Conservation (phyloP, 1,140 invertebrate species). For the Drosophila nasuta region DNA sequence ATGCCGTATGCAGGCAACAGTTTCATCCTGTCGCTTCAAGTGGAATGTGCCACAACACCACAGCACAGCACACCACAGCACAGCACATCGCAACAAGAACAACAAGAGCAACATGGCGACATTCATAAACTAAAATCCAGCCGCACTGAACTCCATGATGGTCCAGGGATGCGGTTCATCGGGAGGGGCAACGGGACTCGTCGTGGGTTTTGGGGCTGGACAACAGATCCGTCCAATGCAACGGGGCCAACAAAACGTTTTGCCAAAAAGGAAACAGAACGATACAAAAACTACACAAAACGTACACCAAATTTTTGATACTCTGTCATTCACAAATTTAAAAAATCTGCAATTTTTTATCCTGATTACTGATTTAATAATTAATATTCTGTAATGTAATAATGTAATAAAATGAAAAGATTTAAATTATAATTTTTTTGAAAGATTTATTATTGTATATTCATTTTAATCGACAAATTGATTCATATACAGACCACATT, state of each 20-base stretch:
- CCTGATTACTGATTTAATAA: too few relatives aligned
- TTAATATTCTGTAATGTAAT: too few relatives aligned
- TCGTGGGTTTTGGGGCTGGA: constrained; percentile 60
- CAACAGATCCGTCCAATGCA: constrained; percentile 51
- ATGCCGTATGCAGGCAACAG: constrained; percentile 80
- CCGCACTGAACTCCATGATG: constrained; percentile 22
- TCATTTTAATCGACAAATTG: too few relatives aligned
- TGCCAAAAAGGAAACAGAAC: constrained; percentile 62
- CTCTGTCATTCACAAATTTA: not conserved
- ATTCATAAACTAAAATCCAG: constrained; percentile 79
- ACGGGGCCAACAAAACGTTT: constrained; percentile 71
- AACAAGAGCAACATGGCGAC: constrained; percentile 72
- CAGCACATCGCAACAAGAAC: constrained; percentile 37
- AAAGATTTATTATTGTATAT: too few relatives aligned
- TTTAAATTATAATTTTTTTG: too few relatives aligned
- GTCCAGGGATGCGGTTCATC: not conserved
- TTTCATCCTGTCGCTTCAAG: constrained; percentile 70
- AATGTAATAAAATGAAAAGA: too few relatives aligned
- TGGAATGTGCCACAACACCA: constrained; percentile 69
- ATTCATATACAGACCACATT: too few relatives aligned
- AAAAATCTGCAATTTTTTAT: too few relatives aligned
- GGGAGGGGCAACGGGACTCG: constrained; percentile 40
- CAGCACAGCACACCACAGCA: constrained; percentile 21
- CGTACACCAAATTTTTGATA: not conserved
- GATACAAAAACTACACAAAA: not conserved